Evolutionary conservation across 2,888 invertebrate genomes (phyloP), one percentile per base, ranked within the genome.

Genomic region (Cerastis rubricosa): DNA sequence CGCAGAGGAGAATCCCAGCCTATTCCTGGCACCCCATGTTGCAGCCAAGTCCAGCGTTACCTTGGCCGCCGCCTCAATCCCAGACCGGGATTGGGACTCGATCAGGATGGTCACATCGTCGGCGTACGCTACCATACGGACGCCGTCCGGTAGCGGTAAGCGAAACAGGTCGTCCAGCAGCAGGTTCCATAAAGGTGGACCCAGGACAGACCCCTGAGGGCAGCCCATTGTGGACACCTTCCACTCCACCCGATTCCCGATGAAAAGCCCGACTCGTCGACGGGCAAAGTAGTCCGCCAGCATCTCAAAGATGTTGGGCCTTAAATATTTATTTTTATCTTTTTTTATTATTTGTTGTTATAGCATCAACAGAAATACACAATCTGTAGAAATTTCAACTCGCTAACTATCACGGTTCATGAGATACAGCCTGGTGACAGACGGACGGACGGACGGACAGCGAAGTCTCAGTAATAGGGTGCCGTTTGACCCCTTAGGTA

Each of bases 131-230:
- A 9, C 86, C 85, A 71, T 88, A 81, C 17, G 85, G 79, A 68
- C 11, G 14, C 29, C 78, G 68, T 70, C 72, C 71, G 78, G 14
- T 12, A 68, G 7, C 1, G 88, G 87, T 2, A 89, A 17, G 2
- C 78, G 59, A 14, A 90, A 77, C 47, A 89, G 45, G 70, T 90
- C 89, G 51, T 89, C 85, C 63, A 90, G 6, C 0, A 89, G 67
- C 0, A 89, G 9, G 66, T 89, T 90, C 88, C 90, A 88, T 0
- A 88, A 64, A 0, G 76, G 11, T 0, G 88, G 87, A 0, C 88
- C 87, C 2, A 88, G 19, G 0, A 85, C 87, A 0, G 88, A 88
- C 0, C 87, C 87, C 74, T 89, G 89, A 1, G 88, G 88, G 35
- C 86, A 67, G 17, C 67, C 72, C 66, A 88, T 89, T 0, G 87